Evolutionary conservation across 1,140 invertebrate species (phyloP), one percentile per base, ranked within the genome.

Genomic region (Dryas iulia): DNA sequence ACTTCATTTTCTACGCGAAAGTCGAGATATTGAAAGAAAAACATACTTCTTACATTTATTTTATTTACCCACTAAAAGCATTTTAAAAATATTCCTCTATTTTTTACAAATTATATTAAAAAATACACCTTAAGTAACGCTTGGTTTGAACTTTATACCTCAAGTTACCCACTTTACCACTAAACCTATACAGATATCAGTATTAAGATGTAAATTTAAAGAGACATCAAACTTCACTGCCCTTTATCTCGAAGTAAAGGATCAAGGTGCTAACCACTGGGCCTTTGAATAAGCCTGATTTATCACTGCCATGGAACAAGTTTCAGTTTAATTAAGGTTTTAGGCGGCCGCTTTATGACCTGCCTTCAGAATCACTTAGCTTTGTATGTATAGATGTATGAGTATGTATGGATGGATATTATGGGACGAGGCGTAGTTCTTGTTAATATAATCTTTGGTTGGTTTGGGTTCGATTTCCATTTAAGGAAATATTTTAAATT

Each of bases 231-330:
- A 47, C 18, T 47, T 39, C 35, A 39, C 35, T 14, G n/a, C 35
- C 35, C 35, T 39, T 47, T 47, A 47, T 47, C 39, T 47, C 18
- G 5, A n/a, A 47, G 39, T 47, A 47, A 47, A 47, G 39, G 39
- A 47, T 47, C 39, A 47, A 47, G 39, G 39, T 47, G 39, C 39
- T 47, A 47, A 47, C 39, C 39, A 47, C 18, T 47, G 39, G 39
- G 39, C 39, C 39, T 47, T 47, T 47, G 39, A 47, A 47, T 47
- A 47, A 47, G 39, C 39, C 39, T 47, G 39, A 47, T 47, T 47
- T 47, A 47, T 47, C 39, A 47, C 39, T 47, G 12, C 39, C 39
- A 47, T 47, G 21, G 39, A 47, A 47, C 39, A 47, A 47, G 39
- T 47, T 47, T 21, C 39, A 47, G 39, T 47, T 47, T 47, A 47